Conservation (phyloP, 1,140 invertebrate species). For the Hypothenemus hampei region DNA sequence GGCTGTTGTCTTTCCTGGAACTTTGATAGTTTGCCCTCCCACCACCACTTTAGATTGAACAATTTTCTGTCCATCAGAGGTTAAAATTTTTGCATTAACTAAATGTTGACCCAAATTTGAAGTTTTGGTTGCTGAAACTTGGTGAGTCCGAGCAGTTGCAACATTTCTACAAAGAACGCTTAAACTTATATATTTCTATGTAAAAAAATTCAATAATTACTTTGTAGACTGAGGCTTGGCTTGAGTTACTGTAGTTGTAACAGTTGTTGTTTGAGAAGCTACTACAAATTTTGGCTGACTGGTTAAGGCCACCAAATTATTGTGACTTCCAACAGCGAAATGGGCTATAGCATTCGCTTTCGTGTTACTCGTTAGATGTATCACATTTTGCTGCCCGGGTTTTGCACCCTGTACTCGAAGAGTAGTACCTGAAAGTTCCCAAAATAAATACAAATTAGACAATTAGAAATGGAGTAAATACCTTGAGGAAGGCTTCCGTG, state of each 20-base stretch:
- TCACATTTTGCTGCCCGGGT: conserved; percentile 44
- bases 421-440: conserved; percentile 40
- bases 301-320: conserved; percentile 43
- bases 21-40: conserved; percentile 32
- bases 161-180: conserved; percentile 16
- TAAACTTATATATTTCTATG: background rate
- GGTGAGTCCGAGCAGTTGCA: conserved; percentile 35
- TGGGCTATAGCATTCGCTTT: conserved; percentile 43
- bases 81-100: conserved; percentile 45
- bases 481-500: conserved; percentile 45
- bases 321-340: conserved; percentile 48
- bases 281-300: conserved; percentile 43
- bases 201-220: conserved; percentile 10
- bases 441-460: background rate
- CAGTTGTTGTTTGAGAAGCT: conserved; percentile 27
- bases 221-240: conserved; percentile 24
- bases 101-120: conserved; percentile 35
- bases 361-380: conserved; percentile 41
- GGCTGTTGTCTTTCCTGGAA: conserved; percentile 2
- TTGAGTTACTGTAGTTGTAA: conserved; percentile 32
- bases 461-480: conserved; percentile 28
- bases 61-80: conserved; percentile 39
- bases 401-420: conserved; percentile 46
- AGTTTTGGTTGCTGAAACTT: conserved; percentile 25
- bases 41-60: conserved; percentile 40